These are phyloP conservation scores for Drosophila meridionalis DNA, from an alignment of 2,888 invertebrate genomes.

Conservation along the genomic window DNA sequence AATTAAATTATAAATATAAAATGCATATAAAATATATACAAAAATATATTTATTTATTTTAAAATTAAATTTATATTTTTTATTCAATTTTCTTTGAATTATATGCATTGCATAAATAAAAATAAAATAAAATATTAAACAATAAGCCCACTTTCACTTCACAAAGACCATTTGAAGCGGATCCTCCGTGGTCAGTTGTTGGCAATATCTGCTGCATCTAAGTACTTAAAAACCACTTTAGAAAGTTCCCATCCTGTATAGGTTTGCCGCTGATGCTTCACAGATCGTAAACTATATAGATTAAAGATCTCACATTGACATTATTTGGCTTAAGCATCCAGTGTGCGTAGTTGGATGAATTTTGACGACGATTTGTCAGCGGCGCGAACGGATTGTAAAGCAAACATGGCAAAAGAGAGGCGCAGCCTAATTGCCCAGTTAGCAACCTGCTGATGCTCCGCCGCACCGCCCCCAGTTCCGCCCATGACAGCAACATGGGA, in stretches of 20 bases:
- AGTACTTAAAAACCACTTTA: background rate
- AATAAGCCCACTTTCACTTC: background rate
- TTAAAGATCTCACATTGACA: background rate
- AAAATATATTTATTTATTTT: no score
- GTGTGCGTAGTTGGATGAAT: constrained; percentile 29
- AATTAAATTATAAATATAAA: no score
- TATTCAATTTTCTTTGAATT: no score
- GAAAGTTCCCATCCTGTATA: background rate
- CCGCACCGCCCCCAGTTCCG: constrained; percentile 38
- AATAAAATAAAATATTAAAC: no score
- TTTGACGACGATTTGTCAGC: constrained; percentile 45
- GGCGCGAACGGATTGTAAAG: constrained; percentile 72
- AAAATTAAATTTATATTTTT: no score
- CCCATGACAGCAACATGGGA: constrained; percentile 33
- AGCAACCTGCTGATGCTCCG: constrained; percentile 58
- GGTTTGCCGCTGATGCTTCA: background rate
- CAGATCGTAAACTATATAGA: background rate
- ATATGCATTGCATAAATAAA: no score
- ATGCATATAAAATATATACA: no score
- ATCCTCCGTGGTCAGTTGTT: no score
- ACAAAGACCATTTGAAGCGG: background rate
- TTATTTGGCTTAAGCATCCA: constrained; percentile 12
- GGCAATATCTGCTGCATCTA: background rate
- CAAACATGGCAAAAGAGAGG: constrained; percentile 62
- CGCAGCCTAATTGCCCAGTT: constrained; percentile 75